These are phyloP conservation scores for Helicoverpa armigera DNA, from an alignment of 1,140 invertebrate species.

Conservation along the genomic window DNA sequence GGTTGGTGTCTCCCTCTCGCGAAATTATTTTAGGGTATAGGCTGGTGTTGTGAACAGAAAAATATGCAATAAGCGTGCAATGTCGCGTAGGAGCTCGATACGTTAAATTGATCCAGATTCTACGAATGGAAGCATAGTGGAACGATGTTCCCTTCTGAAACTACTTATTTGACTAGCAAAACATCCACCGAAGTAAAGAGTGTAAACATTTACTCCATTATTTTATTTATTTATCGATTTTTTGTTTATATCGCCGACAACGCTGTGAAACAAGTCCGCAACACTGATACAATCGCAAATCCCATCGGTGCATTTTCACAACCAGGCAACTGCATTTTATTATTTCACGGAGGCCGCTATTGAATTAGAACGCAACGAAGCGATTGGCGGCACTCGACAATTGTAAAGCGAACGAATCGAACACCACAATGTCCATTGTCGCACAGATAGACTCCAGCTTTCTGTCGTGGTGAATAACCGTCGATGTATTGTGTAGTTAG, in stretches of 20 bases:
- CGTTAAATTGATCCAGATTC: too few relatives aligned
- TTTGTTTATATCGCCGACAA: not conserved
- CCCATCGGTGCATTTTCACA: conserved; percentile 34
- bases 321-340: conserved; percentile 48
- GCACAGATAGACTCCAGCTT: conserved; percentile 50
- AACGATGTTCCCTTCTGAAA: too few relatives aligned
- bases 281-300: conserved; percentile 24
- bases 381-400: conserved; percentile 53
- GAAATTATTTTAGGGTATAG: too few relatives aligned
- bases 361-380: conserved; percentile 53
- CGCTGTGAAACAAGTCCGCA: not conserved
- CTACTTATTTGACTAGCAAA: too few relatives aligned
- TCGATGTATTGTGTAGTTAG: conserved; percentile 57
- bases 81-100: too few relatives aligned
- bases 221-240: too few relatives aligned
- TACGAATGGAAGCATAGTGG: too few relatives aligned
- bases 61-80: too few relatives aligned
- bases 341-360: conserved; percentile 45
- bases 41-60: too few relatives aligned
- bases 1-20: too few relatives aligned
- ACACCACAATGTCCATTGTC: conserved; percentile 59
- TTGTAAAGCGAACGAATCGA: conserved; percentile 43
- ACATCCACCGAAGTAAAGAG: too few relatives aligned
- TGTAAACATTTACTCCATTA: too few relatives aligned
- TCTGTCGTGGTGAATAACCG: conserved; percentile 52